Evolutionary conservation across 2,888 invertebrate genomes (phyloP).

Genomic region (Acanthosoma haemorrhoidale): DNA sequence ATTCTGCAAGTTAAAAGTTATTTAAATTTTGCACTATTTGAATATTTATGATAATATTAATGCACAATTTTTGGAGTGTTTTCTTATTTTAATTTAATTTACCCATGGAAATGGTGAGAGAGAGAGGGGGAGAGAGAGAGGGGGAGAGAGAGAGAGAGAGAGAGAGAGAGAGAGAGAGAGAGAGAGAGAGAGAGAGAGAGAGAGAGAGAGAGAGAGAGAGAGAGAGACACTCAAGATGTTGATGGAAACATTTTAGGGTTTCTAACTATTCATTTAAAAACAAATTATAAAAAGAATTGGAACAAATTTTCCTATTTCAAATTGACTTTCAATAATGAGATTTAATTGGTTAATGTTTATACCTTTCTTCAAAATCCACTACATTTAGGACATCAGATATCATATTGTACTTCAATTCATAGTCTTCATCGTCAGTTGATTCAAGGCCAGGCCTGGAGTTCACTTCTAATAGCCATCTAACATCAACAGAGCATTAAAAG

Average conservation of each 20-base stretch:
- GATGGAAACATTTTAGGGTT: not conserved
- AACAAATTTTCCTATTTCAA: no score
- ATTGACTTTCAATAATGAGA: no score
- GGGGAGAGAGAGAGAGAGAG: not conserved
- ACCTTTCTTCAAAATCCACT: constrained; percentile 52
- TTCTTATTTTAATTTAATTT: no score
- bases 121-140: not conserved
- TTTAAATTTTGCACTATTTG: no score
- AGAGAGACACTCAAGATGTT: not conserved
- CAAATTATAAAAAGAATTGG: no score
- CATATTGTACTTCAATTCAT: constrained; percentile 54
- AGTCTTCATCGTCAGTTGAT: constrained; percentile 56
- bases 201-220: no score
- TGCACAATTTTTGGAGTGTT: no score
- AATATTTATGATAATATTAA: no score
- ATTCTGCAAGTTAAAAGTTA: constrained; percentile 44
- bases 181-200: no score
- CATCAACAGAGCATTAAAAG: not conserved
- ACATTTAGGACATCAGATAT: constrained; percentile 56
- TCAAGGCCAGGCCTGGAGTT: constrained; percentile 58
- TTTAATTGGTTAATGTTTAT: constrained; percentile 13
- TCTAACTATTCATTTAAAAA: no score
- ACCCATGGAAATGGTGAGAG: not conserved
- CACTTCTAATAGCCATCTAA: constrained; percentile 55
- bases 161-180: no score